These are phyloP conservation scores for Gallinago media DNA, from an alignment of 2,113 vertebrate genomes.

Conservation along the genomic window DNA sequence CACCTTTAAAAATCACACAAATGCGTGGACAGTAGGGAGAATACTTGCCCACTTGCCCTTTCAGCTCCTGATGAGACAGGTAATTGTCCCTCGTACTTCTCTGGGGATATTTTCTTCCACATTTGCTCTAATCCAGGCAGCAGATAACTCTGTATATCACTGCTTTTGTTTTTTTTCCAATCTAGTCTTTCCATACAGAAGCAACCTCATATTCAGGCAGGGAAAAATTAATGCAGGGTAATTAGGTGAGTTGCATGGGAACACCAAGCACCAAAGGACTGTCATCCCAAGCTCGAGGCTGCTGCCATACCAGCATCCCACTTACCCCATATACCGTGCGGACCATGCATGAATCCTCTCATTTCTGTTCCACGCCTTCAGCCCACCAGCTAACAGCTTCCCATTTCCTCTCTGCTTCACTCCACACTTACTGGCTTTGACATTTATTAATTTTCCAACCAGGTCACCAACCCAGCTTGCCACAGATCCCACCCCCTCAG, in stretches of 20 bases:
- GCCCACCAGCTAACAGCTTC: background rate
- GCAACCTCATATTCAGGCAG: background rate
- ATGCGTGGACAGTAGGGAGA: background rate
- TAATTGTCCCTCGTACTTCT: background rate
- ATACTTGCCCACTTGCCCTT: accelerated
- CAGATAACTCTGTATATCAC: background rate
- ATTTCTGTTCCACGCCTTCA: background rate
- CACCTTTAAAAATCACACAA: background rate
- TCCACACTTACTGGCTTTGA: background rate
- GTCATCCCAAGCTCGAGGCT: background rate
- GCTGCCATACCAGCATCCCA: background rate
- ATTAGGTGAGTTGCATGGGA: background rate
- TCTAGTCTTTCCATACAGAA: background rate
- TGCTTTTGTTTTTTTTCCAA: background rate
- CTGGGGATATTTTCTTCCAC: background rate
- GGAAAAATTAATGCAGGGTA: background rate
- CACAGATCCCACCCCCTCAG: accelerated
- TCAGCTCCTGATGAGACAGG: background rate
- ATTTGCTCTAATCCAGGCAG: background rate
- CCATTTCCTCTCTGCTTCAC: background rate
- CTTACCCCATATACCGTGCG: accelerated
- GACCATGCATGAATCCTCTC: accelerated
- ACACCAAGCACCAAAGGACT: background rate
- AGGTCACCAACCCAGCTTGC: background rate
- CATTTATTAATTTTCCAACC: background rate